Conservation (phyloP, 2,888 invertebrate genomes). For the Myopa testacea region DNA sequence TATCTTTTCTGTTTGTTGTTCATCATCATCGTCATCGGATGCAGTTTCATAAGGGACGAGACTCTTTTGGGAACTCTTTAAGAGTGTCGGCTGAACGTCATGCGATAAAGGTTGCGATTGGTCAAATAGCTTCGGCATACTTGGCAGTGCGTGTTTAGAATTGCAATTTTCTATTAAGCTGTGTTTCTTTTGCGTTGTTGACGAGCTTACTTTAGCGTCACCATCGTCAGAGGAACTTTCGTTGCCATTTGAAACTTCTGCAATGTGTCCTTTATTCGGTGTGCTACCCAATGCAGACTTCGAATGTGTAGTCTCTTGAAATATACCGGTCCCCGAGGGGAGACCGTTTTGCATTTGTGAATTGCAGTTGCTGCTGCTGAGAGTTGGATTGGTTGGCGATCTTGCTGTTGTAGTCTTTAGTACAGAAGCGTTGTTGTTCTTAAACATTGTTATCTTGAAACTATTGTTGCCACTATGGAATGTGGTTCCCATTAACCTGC, state of each 20-base stretch:
- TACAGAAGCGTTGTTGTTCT: constrained; percentile 63
- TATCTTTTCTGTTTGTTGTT: constrained; percentile 22
- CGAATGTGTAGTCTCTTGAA: constrained; percentile 57
- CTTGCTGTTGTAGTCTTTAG: constrained; percentile 44
- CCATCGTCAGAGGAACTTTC: constrained; percentile 59
- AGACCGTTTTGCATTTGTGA: constrained; percentile 52
- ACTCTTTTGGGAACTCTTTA: constrained; percentile 59
- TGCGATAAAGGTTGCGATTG: constrained; percentile 31
- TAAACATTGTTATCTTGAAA: constrained; percentile 68
- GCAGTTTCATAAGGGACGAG: constrained; percentile 75
- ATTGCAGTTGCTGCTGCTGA: not conserved
- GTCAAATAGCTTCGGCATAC: constrained; percentile 64
- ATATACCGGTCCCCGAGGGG: constrained; percentile 54
- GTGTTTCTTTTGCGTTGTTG: constrained; percentile 45
- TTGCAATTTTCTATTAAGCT: constrained; percentile 28
- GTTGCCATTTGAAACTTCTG: constrained; percentile 55
- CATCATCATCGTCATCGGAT: constrained; percentile 65
- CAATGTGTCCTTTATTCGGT: constrained; percentile 56
- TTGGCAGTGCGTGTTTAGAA: constrained; percentile 61
- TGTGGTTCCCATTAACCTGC: constrained; percentile 67
- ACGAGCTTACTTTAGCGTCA: constrained; percentile 53
- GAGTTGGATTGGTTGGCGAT: constrained; percentile 31
- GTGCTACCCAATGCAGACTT: constrained; percentile 56
- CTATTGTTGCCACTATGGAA: constrained; percentile 43
- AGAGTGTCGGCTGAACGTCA: constrained; percentile 20